Evolutionary conservation across 2,888 invertebrate genomes (phyloP), one percentile per base, ranked within the genome.

Genomic region (Malachius bipustulatus): DNA sequence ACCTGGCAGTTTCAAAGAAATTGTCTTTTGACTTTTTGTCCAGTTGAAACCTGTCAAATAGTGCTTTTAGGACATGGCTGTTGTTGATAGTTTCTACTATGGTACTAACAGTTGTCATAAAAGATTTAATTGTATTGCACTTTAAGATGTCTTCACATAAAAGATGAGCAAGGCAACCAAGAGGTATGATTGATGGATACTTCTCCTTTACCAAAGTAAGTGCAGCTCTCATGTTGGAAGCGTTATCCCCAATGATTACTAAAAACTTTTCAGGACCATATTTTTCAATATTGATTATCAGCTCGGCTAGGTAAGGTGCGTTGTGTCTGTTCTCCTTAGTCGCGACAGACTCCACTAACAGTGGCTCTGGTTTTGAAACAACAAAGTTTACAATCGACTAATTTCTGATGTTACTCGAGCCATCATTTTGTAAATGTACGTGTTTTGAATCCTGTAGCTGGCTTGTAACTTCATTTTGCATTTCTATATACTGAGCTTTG

Each of bases 311-410:
- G 10, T 34, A 34, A 27, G 26, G 16, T 3, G 30, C 34, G 32
- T 30, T 40, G 19, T 47, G 42, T n/a, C 41, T 38, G 11, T 41
- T 39, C 10, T 3, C 19, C 28, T 45, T 35, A 8, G 42, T 39
- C 14, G 32, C 28, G 13, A 42, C 29, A 14, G 42, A 45, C 29
- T 45, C 40, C 11, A 42, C 38, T 35, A 42, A 41, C 10, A 38
- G 13, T 24, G 42, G 43, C 30, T 42, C 38, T 16, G 47, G 41
- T 31, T 35, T 44, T 10, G 38, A 42, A 10, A 42, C 28, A 4
- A 44, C 31, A 37, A 44, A 39, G 28, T 37, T 44, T 12, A 41
- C 36, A 11, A 41, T 42, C n/a, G 31, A 27, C 32, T 46, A 37
- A 37, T 47, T 45, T 29, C 41, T 32, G 9, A 38, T n/a, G 16